A percentile compares a stretch with the other conserved stretches of the same genome.
phyloP scores from a whole-genome alignment of 2,888 invertebrate species.

The Dichetophora obliterata region DNA sequence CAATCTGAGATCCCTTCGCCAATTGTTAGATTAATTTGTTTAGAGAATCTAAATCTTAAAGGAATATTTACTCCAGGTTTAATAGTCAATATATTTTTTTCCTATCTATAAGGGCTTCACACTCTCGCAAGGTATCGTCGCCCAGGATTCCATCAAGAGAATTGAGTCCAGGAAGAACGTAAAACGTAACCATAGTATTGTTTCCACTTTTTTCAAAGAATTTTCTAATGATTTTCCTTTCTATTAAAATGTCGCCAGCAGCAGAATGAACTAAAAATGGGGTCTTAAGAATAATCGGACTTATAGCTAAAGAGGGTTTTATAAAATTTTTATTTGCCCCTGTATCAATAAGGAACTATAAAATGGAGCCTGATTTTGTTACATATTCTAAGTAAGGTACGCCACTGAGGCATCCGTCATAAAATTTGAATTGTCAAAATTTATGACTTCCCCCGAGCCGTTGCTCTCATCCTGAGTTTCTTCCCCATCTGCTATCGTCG shows the following conservation, averaged over 20 bases:
- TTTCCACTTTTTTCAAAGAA: conserved; percentile 3
- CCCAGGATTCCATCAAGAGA: background rate
- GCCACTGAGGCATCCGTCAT: too few species aligned
- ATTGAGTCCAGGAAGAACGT: background rate
- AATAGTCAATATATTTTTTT: background rate
- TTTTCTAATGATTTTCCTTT: background rate
- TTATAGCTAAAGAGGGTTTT: background rate
- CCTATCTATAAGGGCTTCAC: background rate
- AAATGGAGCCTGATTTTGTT: too few species aligned
- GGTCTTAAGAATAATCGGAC: background rate
- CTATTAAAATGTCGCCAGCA: background rate
- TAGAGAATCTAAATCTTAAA: background rate
- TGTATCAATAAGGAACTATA: background rate
- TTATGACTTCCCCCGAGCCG: too few species aligned
- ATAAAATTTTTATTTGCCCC: background rate
- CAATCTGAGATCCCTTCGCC: background rate
- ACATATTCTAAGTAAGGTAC: too few species aligned
- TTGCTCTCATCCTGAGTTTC: too few species aligned
- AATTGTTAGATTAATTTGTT: background rate
- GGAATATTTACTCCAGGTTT: background rate
- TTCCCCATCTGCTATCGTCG: too few species aligned
- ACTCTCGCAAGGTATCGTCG: background rate
- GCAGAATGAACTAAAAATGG: background rate
- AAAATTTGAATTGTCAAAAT: too few species aligned
- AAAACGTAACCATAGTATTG: background rate